These are phyloP conservation scores for Teleiodes luculella DNA, from an alignment of 2,888 invertebrate genomes.

Conservation along the genomic window DNA sequence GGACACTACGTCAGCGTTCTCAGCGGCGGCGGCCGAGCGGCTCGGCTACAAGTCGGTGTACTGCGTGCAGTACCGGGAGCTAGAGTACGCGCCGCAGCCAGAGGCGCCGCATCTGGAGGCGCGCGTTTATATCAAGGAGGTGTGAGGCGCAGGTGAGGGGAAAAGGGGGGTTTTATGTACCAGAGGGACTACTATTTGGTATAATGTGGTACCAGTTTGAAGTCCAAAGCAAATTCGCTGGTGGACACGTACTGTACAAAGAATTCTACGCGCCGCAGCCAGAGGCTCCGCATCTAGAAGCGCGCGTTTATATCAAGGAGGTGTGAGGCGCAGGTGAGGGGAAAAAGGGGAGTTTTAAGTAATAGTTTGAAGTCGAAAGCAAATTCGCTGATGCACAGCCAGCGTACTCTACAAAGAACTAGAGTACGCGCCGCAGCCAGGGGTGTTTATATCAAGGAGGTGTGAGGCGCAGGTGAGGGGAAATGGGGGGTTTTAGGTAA, in stretches of 20 bases:
- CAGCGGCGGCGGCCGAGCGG: slow-evolving; percentile 85
- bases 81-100: slow-evolving; percentile 80
- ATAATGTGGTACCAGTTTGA: too few species aligned
- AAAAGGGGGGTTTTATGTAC: too few species aligned
- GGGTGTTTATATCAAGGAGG: slow-evolving; percentile 76
- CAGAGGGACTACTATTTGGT: too few species aligned
- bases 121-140: slow-evolving; percentile 78
- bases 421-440: slow-evolving; percentile 80
- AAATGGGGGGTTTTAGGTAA: too few species aligned
- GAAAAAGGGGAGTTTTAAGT: too few species aligned
- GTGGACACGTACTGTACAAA: too few species aligned
- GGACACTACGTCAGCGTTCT: slow-evolving; percentile 87
- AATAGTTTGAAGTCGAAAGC: too few species aligned
- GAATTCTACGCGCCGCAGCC: slow-evolving; percentile 82
- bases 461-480: slow-evolving; percentile 30
- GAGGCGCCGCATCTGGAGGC: slow-evolving; percentile 80
- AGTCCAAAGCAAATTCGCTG: too few species aligned
- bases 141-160: slow-evolving; percentile 30
- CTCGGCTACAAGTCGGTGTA: slow-evolving; percentile 85
- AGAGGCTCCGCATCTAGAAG: slow-evolving; percentile 78
- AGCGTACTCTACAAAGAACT: too few species aligned
- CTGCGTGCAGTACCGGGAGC: slow-evolving; percentile 80
- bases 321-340: slow-evolving; percentile 31
- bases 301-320: slow-evolving; percentile 79
- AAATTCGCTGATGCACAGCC: too few species aligned